Evolutionary conservation across 2,113 vertebrate species (phyloP), one percentile per base, ranked within the genome.

Genomic region (Seriola rivoliana): DNA sequence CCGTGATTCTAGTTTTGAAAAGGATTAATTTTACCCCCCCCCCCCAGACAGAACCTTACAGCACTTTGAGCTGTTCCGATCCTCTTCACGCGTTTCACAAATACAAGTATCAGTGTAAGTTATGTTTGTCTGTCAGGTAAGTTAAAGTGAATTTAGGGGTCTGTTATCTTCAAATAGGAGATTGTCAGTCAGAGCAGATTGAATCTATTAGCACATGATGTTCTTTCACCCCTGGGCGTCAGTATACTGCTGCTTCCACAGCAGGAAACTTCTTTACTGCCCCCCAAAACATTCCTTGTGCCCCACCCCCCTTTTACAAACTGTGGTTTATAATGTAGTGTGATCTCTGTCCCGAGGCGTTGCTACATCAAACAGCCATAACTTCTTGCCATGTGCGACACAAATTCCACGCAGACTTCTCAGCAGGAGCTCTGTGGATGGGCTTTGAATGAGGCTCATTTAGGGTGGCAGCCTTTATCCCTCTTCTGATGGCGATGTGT

Each of bases 261-360:
- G 92, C 92, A 85, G 94, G 92, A 89, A 88, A 66, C 69, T 21
- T 52, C 85, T 94, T 95, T 89, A 94, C 82, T 67, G 78, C 86
- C 60, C 67, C 50, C 57, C 60, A 64, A 84, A 92, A 81, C 85
- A 76, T 85, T 87, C 81, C 75, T 89, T 32, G 14, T 82, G 12
- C 21, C 55, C 57, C 62, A 1, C 60, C 85, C 66, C 62, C 72
- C 36, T 86, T 93, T 91, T 90, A 90, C 84, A 83, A 90, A 94
- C 88, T 74, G 70, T 57, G 80, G 86, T 91, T 90, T 87, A 93
- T 92, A 92, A 88, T 91, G 81, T 89, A 91, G 90, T 92, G 93
- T 88, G 86, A 94, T 92, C 88, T 84, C 82, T 94, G 88, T 81
- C 93, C 85, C 12, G 54, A 80, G 93, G 93, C 87, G 38, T 85